Base-by-base conservation (phyloP, 2,888 invertebrate genomes). In the Oxyteleia sp. region DNA sequence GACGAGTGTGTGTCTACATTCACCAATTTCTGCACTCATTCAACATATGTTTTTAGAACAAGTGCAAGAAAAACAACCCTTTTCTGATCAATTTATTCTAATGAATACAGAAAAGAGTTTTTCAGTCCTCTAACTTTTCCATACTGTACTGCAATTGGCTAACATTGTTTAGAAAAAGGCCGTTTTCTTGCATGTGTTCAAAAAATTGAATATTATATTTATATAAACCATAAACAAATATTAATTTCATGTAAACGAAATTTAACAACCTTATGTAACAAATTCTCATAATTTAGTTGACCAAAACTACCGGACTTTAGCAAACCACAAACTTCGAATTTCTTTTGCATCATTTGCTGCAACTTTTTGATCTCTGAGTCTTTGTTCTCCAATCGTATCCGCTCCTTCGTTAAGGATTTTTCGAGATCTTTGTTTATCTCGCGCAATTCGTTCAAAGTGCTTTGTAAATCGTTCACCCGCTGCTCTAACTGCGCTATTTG, bases 401-500 rank as follows among this genome's bases (percentile, higher is more conserved):
- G 57, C 26, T 57, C 66, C 23, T 49, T 66, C 29, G 47, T 53
- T 18, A 81, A 55, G 13, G 26, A 38, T 32, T 61, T 57, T 47
- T 81, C 61, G 0, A 81, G 74, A 1, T 81, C 64, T 13, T 45
- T 61, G 35, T 80, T 80, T 61, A 59, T 57, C 4, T 72, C 68
- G 20, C 66, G 66, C 43, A 68, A 43, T 35, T 74, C 80, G 4
- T 15, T 32, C 26, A 81, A 29, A 51, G 53, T 41, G n/a, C 18
- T 74, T 23, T 66, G 59, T 15, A 81, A 41, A 47, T 81, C 74
- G 23, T 61, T 66, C 13, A 43, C 47, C 5, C 55, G 43, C 8
- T 74, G 72, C n/a, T 74, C 61, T 13, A 74, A 38, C 41, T 81
- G 80, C n/a, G 49, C 11, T 61, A 81, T 53, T 68, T 81, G 53